Evolutionary conservation across 2,113 vertebrate species (phyloP).

Genomic region (Catharus fuscescens): DNA sequence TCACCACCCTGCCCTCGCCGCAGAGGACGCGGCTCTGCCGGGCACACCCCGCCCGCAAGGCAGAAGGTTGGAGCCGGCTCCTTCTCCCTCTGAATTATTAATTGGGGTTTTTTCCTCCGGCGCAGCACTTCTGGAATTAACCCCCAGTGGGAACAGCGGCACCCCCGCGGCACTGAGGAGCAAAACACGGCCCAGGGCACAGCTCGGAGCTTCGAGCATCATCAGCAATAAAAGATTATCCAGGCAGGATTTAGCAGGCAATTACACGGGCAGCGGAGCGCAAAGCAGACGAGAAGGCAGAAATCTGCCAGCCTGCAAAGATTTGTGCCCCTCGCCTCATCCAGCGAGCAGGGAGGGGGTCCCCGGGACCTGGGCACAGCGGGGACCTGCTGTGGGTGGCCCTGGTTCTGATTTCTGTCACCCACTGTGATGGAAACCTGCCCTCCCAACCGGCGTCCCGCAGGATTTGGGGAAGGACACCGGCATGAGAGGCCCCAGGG

Average conservation of each 20-base stretch:
- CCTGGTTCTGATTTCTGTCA: not conserved
- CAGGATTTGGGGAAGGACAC: not conserved
- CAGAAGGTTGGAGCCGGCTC: not conserved
- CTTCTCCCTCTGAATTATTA: slow-evolving; percentile 48
- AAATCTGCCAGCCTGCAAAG: not conserved
- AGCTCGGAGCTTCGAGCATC: not conserved
- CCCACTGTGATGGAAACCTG: not conserved
- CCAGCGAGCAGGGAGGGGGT: fast-evolving
- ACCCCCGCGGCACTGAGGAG: not conserved
- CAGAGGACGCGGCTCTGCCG: not conserved
- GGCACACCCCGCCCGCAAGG: not conserved
- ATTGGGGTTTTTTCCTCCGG: not conserved
- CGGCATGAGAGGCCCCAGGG: not conserved
- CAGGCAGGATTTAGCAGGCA: not conserved
- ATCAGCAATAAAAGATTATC: not conserved
- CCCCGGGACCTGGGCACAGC: not conserved
- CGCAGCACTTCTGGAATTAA: not conserved
- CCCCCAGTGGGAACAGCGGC: not conserved
- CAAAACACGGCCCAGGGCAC: not conserved
- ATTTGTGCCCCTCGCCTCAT: not conserved
- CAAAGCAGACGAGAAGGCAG: slow-evolving; percentile 9
- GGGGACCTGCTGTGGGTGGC: not conserved
- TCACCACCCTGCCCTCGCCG: not conserved
- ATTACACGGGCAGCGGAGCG: not conserved
- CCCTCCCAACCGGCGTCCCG: fast-evolving